These are phyloP conservation scores for Larimichthys polyactis DNA, from an alignment of 2,113 vertebrate species.

Conservation along the genomic window DNA sequence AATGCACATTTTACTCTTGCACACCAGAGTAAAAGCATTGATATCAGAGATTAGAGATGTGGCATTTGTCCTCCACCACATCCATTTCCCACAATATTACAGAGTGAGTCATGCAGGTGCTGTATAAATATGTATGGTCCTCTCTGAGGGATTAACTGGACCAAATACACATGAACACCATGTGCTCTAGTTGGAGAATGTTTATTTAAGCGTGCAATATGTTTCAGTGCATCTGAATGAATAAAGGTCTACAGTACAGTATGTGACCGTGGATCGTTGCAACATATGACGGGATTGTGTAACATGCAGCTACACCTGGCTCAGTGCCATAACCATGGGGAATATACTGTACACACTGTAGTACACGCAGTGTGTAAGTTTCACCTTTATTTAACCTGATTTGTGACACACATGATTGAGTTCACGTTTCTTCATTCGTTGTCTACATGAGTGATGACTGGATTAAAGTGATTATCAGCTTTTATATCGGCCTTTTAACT, in stretches of 20 bases:
- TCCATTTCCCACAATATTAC: slow-evolving; percentile 17
- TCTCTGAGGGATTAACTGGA: slow-evolving; percentile 32
- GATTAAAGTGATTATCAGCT: not conserved
- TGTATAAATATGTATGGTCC: slow-evolving; percentile 7
- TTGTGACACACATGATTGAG: not conserved
- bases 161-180: slow-evolving; percentile 12
- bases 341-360: not conserved
- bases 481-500: not conserved
- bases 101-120: slow-evolving; percentile 28
- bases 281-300: slow-evolving; percentile 35
- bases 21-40: not conserved
- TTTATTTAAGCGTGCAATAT: slow-evolving; percentile 35
- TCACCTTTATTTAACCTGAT: not conserved
- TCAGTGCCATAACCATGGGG: not conserved
- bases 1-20: not conserved
- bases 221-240: slow-evolving; percentile 44
- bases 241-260: slow-evolving; percentile 14
- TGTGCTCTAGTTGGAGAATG: slow-evolving; percentile 14
- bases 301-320: slow-evolving; percentile 26
- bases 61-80: not conserved
- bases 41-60: not conserved
- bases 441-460: not conserved
- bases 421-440: not conserved
- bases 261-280: slow-evolving; percentile 26
- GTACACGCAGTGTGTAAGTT: not conserved